Base-by-base conservation (phyloP, 2,888 invertebrate species). In the Phaonia tiefii region DNA sequence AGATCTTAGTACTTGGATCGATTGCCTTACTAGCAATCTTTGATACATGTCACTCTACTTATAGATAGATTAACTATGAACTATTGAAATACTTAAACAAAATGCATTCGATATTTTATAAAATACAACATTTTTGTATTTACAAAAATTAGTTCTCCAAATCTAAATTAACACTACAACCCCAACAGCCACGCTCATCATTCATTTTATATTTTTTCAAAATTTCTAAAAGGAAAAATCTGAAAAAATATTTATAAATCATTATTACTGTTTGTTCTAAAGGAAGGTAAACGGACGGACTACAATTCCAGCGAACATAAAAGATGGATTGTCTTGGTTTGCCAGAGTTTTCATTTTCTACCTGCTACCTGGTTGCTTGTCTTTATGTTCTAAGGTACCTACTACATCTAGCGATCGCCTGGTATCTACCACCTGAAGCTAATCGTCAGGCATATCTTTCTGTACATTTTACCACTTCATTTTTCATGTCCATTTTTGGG, bases 241-340 rank as follows among this genome's bases (percentile, higher is more conserved):
- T 25, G 15, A 15, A 65, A 65, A 65, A 37, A 58, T 74, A 66
- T 66, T 74, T 71, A 76, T 80, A 66, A 80, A 80, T 80, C 80
- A 76, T 74, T 76, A 80, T 76, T 73, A 70, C 73, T 70, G 73
- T 76, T 80, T 11, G 42, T 63, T 42, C 63, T 39, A 72, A 71
- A 8, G 37, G 56, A 22, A 56, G 22, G n/a, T 56, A 11, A 8
- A 44, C 7, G 44, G n/a, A 4, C 13, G 26, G 17, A 37, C 60
- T 39, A 5, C 31, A 5, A 31, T 8, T 31, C 31, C 3, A 31
- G 4, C 31, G 8, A 58, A 44, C 42, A 60, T 10, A 42, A 39
- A 39, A 42, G 54, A 37, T 78, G 75, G 78, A 78, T 72, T 78
- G 67, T 78, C 81, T 81, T 78, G 71, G 75, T 78, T 81, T 60